Conservation (phyloP, 2,888 invertebrate species). For the Agrochola circellaris region DNA sequence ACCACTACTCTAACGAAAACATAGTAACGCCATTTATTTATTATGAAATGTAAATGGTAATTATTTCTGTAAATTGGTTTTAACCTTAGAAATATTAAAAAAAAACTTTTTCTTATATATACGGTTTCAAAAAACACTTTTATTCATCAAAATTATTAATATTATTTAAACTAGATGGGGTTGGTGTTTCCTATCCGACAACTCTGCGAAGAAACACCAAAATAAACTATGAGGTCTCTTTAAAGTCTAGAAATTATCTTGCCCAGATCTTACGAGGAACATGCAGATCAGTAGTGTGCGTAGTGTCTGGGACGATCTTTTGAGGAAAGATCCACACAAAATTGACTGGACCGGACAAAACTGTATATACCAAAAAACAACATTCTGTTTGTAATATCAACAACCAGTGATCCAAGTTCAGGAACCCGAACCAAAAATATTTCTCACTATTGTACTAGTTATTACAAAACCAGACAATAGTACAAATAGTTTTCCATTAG, state of each 20-base stretch:
- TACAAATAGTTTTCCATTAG: conserved; percentile 68
- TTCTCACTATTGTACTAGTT: conserved; percentile 38
- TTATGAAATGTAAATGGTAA: neutral
- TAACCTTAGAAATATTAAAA: too few relatives aligned
- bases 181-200: neutral
- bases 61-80: neutral
- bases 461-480: conserved; percentile 61
- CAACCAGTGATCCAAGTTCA: conserved; percentile 10
- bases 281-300: too few relatives aligned
- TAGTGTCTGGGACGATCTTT: too few relatives aligned
- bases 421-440: conserved; percentile 49
- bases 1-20: neutral
- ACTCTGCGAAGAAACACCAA: neutral
- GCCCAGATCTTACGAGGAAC: too few relatives aligned
- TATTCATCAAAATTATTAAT: neutral
- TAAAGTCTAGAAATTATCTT: too few relatives aligned
- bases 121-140: neutral
- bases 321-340: too few relatives aligned
- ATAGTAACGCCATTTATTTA: neutral
- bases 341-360: neutral
- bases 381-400: neutral
- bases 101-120: neutral
- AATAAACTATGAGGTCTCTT: neutral
- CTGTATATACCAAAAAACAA: neutral
- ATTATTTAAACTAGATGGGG: neutral